Evolutionary conservation across 2,888 invertebrate species (phyloP).

Genomic region (Erebia aethiops): DNA sequence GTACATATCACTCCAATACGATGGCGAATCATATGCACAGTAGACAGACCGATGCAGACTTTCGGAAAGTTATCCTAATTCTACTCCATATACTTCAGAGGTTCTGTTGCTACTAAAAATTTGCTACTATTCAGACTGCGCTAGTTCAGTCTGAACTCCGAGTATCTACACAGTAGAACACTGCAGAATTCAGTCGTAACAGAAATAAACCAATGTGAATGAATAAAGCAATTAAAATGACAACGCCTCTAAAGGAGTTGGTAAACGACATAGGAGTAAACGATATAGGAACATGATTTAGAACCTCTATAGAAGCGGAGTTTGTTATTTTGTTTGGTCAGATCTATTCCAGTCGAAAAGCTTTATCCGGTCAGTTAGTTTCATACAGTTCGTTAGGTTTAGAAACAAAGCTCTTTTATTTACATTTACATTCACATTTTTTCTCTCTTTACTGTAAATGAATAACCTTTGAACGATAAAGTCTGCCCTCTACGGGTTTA

Average conservation of each 20-base stretch:
- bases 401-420: conserved; percentile 1
- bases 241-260: not conserved
- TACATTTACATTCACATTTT: not conserved
- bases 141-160: too few species aligned
- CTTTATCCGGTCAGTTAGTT: not conserved
- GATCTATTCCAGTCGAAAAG: conserved; percentile 2
- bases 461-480: not conserved
- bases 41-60: too few species aligned
- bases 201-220: too few species aligned
- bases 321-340: not conserved
- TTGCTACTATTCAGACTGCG: too few species aligned
- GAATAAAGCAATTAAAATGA: not conserved
- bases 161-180: too few species aligned
- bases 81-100: too few species aligned
- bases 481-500: not conserved
- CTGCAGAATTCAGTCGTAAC: too few species aligned
- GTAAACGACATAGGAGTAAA: not conserved
- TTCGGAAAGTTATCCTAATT: too few species aligned
- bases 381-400: conserved; percentile 7
- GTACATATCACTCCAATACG: too few species aligned
- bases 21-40: too few species aligned
- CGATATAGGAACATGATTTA: conserved; percentile 1
- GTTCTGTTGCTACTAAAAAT: too few species aligned
- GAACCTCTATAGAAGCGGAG: not conserved
- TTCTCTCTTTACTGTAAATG: not conserved